These are phyloP conservation scores for Suncus etruscus DNA, from an alignment of 2,113 vertebrate species.

Conservation along the genomic window DNA sequence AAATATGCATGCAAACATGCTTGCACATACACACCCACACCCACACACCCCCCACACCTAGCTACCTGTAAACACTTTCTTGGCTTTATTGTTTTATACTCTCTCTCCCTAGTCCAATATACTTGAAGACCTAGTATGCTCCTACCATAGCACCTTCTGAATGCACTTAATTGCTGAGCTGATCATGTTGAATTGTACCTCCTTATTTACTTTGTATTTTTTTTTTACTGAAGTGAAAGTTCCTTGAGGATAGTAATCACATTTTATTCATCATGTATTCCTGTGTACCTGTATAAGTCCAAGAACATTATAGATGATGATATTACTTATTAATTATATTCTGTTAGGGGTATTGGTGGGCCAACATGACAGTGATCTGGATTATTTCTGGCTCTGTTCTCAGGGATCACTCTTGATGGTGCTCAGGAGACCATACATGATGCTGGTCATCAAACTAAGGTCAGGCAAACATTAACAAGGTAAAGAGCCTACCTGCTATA, in stretches of 20 bases:
- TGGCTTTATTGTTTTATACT: background rate
- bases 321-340: background rate
- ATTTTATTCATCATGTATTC: constrained; percentile 15
- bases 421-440: no score
- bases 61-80: background rate
- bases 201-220: background rate
- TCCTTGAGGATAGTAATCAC: background rate
- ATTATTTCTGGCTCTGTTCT: no score
- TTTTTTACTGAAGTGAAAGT: background rate
- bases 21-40: background rate
- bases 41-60: background rate
- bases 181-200: background rate
- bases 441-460: no score
- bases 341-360: no score
- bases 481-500: no score
- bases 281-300: background rate
- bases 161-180: background rate
- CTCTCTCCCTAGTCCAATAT: background rate
- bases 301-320: background rate
- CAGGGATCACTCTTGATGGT: no score
- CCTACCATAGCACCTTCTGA: background rate
- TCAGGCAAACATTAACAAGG: no score
- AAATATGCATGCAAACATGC: background rate
- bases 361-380: no score
- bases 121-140: no score